phyloP scores from a whole-genome alignment of 2,888 invertebrate species.

The Scrobipalpa atriplicella region DNA sequence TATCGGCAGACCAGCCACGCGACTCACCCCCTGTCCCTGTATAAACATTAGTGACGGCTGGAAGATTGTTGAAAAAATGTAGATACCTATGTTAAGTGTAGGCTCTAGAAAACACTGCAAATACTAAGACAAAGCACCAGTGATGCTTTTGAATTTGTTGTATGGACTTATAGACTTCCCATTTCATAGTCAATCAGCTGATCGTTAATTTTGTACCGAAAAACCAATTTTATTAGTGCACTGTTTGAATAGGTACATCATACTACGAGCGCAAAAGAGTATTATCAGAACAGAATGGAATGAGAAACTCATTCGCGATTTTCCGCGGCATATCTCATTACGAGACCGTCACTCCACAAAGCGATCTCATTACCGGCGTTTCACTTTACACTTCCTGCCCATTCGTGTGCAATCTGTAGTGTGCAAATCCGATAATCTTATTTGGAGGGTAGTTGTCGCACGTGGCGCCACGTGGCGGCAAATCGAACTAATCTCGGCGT shows the following conservation, averaged over 20 bases:
- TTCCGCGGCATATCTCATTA: slow-evolving; percentile 46
- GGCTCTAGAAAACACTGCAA: too few relatives aligned
- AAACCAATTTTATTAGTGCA: too few relatives aligned
- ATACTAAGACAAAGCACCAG: too few relatives aligned
- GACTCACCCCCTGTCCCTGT: slow-evolving; percentile 34
- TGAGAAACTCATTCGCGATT: neutral
- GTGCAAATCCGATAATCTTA: slow-evolving; percentile 82
- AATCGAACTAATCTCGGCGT: slow-evolving; percentile 79
- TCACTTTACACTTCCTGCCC: slow-evolving; percentile 82
- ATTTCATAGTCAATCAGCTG: too few relatives aligned
- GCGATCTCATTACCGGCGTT: slow-evolving; percentile 77
- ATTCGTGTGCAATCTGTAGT: slow-evolving; percentile 83
- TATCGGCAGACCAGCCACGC: slow-evolving; percentile 46
- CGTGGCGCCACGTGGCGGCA: slow-evolving; percentile 79
- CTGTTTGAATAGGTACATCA: too few relatives aligned
- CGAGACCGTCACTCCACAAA: slow-evolving; percentile 62
- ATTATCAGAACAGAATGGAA: too few relatives aligned
- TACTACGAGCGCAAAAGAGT: too few relatives aligned
- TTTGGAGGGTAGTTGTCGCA: slow-evolving; percentile 68
- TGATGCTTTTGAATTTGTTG: too few relatives aligned
- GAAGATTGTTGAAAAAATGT: neutral
- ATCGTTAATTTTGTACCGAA: too few relatives aligned
- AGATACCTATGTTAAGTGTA: too few relatives aligned
- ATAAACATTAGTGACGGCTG: neutral
- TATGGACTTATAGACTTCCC: too few relatives aligned